Evolutionary conservation across 2,797 vertebrate genomes (phyloP).

Genomic region (Lates japonicus): DNA sequence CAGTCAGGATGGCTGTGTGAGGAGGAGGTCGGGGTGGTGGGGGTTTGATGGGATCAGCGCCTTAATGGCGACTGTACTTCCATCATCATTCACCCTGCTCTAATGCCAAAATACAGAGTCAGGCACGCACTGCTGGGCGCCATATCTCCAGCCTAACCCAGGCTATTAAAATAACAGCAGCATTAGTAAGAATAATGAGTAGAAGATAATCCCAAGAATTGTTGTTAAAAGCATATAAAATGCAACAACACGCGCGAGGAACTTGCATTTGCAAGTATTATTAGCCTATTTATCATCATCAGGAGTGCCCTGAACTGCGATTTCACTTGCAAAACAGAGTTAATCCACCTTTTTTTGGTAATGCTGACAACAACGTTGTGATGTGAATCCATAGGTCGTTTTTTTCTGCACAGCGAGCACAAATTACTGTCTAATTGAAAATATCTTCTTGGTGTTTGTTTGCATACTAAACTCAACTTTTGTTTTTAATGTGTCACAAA

Average conservation of each 20-base stretch:
- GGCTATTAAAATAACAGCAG: constrained; percentile 22
- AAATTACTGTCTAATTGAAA: constrained; percentile 10
- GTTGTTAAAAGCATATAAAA: constrained; percentile 30
- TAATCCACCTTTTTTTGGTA: constrained; percentile 17
- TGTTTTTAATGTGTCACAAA: constrained; percentile 12
- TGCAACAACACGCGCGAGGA: constrained; percentile 15
- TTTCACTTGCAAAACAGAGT: constrained; percentile 16
- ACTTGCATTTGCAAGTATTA: constrained; percentile 44
- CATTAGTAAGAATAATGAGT: constrained; percentile 29
- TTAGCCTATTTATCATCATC: constrained; percentile 36
- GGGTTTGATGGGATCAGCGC: constrained; percentile 43
- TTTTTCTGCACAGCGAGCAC: background rate
- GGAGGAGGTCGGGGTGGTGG: background rate
- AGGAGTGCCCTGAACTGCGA: constrained; percentile 3
- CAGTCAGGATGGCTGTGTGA: constrained; percentile 27
- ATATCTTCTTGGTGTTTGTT: constrained; percentile 9
- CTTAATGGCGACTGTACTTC: constrained; percentile 42
- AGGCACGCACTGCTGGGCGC: constrained; percentile 34
- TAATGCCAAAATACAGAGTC: constrained; percentile 41
- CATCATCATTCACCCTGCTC: constrained; percentile 56
- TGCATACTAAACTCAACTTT: constrained; percentile 3
- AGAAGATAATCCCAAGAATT: constrained; percentile 20
- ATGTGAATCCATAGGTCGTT: constrained; percentile 12
- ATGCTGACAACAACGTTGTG: constrained; percentile 19
- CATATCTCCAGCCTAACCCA: constrained; percentile 5